Conservation (phyloP, 2,113 vertebrate species). For the Syngnathoides biaculeatus region DNA sequence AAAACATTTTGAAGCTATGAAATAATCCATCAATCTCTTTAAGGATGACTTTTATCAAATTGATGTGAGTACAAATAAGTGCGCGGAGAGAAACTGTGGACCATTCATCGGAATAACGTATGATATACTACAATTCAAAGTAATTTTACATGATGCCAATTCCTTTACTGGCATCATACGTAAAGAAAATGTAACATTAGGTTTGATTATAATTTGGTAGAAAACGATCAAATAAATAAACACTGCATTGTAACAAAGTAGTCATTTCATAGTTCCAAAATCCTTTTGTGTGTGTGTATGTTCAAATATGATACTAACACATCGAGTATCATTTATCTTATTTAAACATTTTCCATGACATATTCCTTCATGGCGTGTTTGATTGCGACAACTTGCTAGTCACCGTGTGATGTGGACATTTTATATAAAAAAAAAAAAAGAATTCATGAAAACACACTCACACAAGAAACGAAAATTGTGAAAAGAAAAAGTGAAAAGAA, state of each 20-base stretch:
- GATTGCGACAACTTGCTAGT: constrained; percentile 56
- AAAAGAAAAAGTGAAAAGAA: constrained; percentile 23
- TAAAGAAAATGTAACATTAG: constrained; percentile 16
- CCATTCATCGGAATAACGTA: constrained; percentile 13
- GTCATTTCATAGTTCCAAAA: constrained; percentile 79
- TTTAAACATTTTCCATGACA: constrained; percentile 56
- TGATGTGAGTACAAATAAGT: constrained; percentile 49
- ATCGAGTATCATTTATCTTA: constrained; percentile 59
- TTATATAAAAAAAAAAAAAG: constrained; percentile 48
- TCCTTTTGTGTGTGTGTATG: constrained; percentile 62
- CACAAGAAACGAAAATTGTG: constrained; percentile 38
- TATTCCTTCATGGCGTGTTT: constrained; percentile 74
- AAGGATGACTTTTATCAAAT: constrained; percentile 33
- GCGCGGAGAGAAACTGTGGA: constrained; percentile 40
- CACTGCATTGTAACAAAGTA: constrained; percentile 57
- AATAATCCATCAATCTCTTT: constrained; percentile 54
- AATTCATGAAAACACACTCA: constrained; percentile 30
- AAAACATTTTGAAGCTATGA: constrained; percentile 78
- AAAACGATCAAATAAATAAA: constrained; percentile 56
- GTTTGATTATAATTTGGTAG: constrained; percentile 24
- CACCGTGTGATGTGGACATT: constrained; percentile 57
- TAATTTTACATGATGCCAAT: constrained; percentile 15
- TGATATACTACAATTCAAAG: constrained; percentile 20
- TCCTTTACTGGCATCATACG: constrained; percentile 13
- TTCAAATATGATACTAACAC: constrained; percentile 67